Evolutionary conservation across 2,113 vertebrate genomes (phyloP).

Genomic region (Megaptera novaeangliae): DNA sequence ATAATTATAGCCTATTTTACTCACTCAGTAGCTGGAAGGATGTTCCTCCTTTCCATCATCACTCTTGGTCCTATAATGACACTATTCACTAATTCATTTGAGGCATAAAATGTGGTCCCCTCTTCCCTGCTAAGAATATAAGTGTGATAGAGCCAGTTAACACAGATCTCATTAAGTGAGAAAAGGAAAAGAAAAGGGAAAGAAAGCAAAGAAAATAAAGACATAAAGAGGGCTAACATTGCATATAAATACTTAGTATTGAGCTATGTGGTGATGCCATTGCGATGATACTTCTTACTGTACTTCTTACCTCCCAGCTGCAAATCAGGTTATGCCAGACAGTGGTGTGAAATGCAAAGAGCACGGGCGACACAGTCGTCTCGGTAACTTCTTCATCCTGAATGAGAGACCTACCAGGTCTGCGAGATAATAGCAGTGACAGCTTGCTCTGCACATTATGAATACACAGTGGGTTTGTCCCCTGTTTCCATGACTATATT

Average conservation of each 20-base stretch:
- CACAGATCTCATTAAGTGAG: background rate
- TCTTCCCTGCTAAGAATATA: background rate
- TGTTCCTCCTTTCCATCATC: background rate
- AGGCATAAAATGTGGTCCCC: background rate
- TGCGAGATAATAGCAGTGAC: rapidly evolving
- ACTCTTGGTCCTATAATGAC: background rate
- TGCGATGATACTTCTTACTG: background rate
- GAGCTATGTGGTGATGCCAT: rapidly evolving
- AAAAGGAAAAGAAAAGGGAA: background rate
- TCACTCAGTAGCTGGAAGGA: background rate
- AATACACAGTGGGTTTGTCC: background rate
- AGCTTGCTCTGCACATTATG: background rate
- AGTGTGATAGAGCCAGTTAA: background rate
- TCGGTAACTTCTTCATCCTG: background rate
- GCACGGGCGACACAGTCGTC: rapidly evolving
- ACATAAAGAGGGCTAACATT: background rate
- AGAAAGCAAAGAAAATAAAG: background rate
- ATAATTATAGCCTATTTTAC: background rate
- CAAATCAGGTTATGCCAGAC: background rate
- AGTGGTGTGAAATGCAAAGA: background rate
- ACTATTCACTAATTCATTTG: background rate
- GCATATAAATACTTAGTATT: background rate
- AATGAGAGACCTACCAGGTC: background rate
- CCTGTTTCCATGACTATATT: background rate
- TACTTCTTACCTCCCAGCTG: background rate